phyloP scores from a whole-genome alignment of 2,888 invertebrate species.

The Athalia rosae region DNA sequence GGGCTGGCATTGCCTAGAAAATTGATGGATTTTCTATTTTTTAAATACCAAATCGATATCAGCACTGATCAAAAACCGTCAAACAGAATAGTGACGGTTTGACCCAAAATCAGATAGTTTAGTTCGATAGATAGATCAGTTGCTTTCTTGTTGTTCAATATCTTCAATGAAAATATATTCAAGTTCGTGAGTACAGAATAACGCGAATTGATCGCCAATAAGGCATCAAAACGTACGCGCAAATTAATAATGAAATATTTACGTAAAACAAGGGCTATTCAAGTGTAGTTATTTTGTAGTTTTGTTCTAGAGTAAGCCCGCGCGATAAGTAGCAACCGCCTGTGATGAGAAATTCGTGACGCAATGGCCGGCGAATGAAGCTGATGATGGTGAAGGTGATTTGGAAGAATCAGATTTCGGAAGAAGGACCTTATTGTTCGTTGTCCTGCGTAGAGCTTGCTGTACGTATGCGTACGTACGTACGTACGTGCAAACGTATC shows the following conservation, averaged over 20 bases:
- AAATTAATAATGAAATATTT: not conserved
- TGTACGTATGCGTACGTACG: no score
- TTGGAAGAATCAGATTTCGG: slow-evolving; percentile 24
- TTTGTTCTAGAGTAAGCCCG: not conserved
- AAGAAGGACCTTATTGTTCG: not conserved
- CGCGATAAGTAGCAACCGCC: slow-evolving; percentile 12
- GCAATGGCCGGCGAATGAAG: slow-evolving; percentile 26
- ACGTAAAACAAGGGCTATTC: not conserved
- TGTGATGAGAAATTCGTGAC: not conserved
- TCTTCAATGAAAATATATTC: no score
- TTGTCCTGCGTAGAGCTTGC: not conserved
- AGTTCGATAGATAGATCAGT: not conserved
- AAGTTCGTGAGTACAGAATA: not conserved
- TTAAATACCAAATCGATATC: not conserved
- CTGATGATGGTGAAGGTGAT: slow-evolving; percentile 4
- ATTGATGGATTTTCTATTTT: slow-evolving; percentile 7
- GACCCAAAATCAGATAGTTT: not conserved
- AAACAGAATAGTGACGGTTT: slow-evolving; percentile 14
- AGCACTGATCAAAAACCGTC: not conserved
- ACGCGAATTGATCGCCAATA: not conserved
- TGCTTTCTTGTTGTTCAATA: not conserved
- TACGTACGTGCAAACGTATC: no score
- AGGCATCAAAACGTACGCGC: not conserved
- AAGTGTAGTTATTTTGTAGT: slow-evolving; percentile 3
- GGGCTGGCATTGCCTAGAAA: slow-evolving; percentile 75